These are phyloP conservation scores for Panthera uncia DNA, from an alignment of 2,113 vertebrate genomes.

Conservation along the genomic window DNA sequence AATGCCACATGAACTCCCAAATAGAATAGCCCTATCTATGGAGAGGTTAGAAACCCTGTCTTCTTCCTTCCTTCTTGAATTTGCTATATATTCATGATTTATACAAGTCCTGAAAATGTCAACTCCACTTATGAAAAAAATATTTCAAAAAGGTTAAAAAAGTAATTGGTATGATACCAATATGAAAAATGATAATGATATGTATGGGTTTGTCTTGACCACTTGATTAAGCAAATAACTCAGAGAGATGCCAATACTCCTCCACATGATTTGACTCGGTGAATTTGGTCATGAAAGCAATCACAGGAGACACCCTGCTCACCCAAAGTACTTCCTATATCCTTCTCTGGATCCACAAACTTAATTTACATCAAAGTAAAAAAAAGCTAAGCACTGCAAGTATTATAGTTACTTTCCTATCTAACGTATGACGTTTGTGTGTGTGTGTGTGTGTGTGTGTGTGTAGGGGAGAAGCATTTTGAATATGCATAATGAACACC, in stretches of 20 bases:
- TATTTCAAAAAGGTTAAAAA: neutral
- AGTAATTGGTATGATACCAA: neutral
- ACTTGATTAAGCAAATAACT: neutral
- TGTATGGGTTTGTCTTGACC: neutral
- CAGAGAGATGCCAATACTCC: neutral
- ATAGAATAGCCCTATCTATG: neutral
- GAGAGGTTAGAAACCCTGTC: neutral
- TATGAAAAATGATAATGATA: neutral
- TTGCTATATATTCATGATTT: neutral
- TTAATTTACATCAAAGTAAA: neutral
- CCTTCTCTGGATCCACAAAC: neutral
- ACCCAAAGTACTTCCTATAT: neutral
- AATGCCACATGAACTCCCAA: rapidly evolving
- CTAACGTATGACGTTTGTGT: no score
- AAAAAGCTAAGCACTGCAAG: neutral
- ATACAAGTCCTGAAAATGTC: neutral
- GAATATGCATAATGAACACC: neutral
- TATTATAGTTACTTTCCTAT: neutral
- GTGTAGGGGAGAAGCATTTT: neutral
- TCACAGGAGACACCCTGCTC: neutral
- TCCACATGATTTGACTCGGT: rapidly evolving
- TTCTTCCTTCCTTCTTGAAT: neutral
- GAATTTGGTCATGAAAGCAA: neutral
- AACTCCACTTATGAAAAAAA: neutral
- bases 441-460: neutral